Percentiles rank a stretch among this genome's conserved stretches.
phyloP scores from a whole-genome alignment of 2,113 vertebrate genomes.

The Gallinago jamesoni region DNA sequence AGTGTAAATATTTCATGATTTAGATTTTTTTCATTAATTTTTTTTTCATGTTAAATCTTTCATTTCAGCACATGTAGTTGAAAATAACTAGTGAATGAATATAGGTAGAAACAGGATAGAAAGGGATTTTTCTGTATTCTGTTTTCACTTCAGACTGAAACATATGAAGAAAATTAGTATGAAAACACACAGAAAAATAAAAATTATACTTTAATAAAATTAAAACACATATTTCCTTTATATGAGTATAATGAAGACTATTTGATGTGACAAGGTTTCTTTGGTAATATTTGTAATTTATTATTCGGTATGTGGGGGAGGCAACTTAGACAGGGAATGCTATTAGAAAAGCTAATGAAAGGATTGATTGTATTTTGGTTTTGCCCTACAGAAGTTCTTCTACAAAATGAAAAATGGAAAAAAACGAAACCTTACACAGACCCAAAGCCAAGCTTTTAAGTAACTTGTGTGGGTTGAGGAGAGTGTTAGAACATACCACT shows the following conservation, averaged over 20 bases:
- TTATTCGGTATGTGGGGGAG: background rate
- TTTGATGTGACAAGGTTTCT: background rate
- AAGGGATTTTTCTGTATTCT: background rate
- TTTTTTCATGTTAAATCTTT: background rate
- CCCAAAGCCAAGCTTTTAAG: background rate
- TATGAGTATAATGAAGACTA: background rate
- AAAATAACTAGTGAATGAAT: background rate
- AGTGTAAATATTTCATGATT: background rate
- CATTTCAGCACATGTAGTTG: background rate
- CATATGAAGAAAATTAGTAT: background rate
- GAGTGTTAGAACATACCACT: background rate
- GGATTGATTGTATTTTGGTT: background rate
- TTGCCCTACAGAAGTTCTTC: constrained; percentile 10
- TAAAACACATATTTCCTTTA: background rate
- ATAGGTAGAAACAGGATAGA: background rate
- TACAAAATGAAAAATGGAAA: background rate
- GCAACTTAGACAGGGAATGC: background rate
- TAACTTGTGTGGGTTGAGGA: background rate
- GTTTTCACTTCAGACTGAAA: background rate
- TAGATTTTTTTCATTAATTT: background rate
- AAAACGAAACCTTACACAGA: background rate
- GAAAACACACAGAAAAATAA: background rate
- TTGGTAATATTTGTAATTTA: background rate
- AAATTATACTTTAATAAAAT: background rate
- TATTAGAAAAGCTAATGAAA: constrained; percentile 5